phyloP scores from a whole-genome alignment of 2,888 invertebrate genomes.

The Diaprepes abbreviatus region DNA sequence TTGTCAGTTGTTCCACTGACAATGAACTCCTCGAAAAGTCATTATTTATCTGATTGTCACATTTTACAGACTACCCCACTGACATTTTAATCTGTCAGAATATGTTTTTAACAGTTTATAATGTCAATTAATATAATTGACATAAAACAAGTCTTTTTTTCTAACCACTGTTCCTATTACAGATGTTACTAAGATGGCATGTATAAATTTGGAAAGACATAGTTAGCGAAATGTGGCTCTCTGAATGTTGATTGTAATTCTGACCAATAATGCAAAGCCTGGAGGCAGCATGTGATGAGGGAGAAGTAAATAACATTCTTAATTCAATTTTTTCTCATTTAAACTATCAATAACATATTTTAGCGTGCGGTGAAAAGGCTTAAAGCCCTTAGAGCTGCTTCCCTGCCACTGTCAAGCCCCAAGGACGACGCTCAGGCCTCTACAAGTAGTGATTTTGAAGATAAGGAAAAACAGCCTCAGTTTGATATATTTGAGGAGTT shows the following conservation, averaged over 20 bases:
- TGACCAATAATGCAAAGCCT: slow-evolving; percentile 75
- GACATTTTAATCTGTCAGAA: too few species aligned
- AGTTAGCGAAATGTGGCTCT: slow-evolving; percentile 42
- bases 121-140: too few species aligned
- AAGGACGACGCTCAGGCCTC: slow-evolving; percentile 38
- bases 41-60: too few species aligned
- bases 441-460: slow-evolving; percentile 18
- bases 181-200: slow-evolving; percentile 20
- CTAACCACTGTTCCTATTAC: not conserved
- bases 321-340: not conserved
- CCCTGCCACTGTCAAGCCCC: slow-evolving; percentile 28
- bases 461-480: slow-evolving; percentile 6
- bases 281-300: slow-evolving; percentile 77
- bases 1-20: too few species aligned
- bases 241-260: slow-evolving; percentile 46
- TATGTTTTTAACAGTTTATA: too few species aligned
- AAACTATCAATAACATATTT: slow-evolving; percentile 3
- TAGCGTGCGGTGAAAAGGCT: slow-evolving; percentile 46
- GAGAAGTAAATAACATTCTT: slow-evolving; percentile 75
- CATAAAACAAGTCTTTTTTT: too few species aligned
- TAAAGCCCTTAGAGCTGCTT: slow-evolving; percentile 47
- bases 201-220: slow-evolving; percentile 7
- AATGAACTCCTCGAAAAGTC: too few species aligned
- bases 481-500: slow-evolving; percentile 68
- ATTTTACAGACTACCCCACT: too few species aligned